Conservation (phyloP, 2,113 vertebrate genomes). For the Rhea pennata region DNA sequence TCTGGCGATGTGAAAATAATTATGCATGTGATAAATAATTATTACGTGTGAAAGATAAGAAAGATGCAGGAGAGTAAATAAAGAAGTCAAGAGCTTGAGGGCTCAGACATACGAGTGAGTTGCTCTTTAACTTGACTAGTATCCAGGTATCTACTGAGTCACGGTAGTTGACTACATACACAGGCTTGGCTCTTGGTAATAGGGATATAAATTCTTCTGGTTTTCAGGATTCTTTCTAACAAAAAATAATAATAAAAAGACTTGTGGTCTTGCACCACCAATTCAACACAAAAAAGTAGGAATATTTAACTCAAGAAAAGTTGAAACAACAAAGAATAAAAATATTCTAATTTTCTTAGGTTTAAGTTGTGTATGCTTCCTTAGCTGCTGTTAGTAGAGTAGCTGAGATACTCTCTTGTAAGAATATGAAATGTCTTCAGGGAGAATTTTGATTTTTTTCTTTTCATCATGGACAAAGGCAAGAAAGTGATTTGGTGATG, state of each 20-base stretch:
- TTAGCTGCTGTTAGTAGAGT: slow-evolving; percentile 25
- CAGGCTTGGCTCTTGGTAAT: background rate
- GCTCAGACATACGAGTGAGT: background rate
- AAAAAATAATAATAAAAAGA: background rate
- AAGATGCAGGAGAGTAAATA: background rate
- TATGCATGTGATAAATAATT: background rate
- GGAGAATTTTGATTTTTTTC: background rate
- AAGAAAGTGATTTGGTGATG: background rate
- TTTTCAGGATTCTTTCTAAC: background rate
- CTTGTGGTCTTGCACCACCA: background rate
- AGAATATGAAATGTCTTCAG: background rate
- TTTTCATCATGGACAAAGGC: background rate
- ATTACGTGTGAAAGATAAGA: background rate
- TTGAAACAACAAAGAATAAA: background rate
- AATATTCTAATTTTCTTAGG: background rate
- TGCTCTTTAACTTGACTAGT: background rate
- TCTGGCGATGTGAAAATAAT: background rate
- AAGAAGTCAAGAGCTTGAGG: background rate
- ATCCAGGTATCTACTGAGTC: background rate
- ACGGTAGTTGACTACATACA: background rate
- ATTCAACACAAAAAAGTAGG: background rate
- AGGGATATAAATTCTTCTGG: background rate
- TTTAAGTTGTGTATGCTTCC: slow-evolving; percentile 17
- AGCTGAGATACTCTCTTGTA: background rate
- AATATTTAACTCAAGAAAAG: background rate